phyloP scores from a whole-genome alignment of 2,113 vertebrate genomes.

The Vulpes ferrilata region DNA sequence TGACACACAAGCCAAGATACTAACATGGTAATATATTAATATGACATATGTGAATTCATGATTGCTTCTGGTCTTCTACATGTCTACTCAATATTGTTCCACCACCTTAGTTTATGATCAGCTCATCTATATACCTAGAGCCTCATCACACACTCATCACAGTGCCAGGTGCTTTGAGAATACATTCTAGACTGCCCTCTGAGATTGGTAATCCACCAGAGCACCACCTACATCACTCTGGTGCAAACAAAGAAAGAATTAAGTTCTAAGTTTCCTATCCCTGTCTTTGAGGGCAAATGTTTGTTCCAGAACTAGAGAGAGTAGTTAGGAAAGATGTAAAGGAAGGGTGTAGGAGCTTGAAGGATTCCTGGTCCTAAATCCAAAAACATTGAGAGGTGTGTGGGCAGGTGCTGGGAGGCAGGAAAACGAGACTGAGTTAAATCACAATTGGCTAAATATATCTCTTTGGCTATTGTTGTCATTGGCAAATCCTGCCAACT shows the following conservation, averaged over 20 bases:
- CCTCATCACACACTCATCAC: rapidly evolving
- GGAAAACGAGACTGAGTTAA: neutral
- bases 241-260: neutral
- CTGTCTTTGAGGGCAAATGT: neutral
- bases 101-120: neutral
- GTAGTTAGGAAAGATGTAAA: neutral
- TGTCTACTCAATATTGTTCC: rapidly evolving
- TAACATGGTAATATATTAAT: neutral
- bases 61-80: neutral
- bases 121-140: rapidly evolving
- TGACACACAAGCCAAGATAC: neutral
- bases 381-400: neutral
- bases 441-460: rapidly evolving
- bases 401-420: too few relatives aligned
- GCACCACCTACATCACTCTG: rapidly evolving
- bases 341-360: rapidly evolving
- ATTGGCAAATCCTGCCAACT: neutral
- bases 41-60: neutral
- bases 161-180: rapidly evolving
- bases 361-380: neutral
- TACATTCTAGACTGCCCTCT: neutral
- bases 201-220: too few relatives aligned
- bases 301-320: neutral
- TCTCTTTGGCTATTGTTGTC: neutral
- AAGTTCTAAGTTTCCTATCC: neutral